Conservation (phyloP, 2,888 invertebrate genomes). For the Drosophila mimica region DNA sequence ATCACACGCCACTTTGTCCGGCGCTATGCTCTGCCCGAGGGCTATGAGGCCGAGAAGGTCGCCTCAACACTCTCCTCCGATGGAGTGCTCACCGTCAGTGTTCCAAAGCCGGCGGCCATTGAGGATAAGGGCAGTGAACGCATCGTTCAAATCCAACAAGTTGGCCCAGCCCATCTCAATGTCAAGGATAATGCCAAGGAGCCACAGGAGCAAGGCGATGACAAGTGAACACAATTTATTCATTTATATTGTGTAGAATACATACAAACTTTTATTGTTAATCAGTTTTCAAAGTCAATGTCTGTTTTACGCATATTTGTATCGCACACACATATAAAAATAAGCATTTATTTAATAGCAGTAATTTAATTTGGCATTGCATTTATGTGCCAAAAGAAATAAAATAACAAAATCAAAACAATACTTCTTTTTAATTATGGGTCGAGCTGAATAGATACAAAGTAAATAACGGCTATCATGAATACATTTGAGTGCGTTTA, state of each 20-base stretch:
- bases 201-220: constrained; percentile 40
- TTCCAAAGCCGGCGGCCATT: constrained; percentile 86
- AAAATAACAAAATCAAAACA: constrained; percentile 1
- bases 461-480: not conserved
- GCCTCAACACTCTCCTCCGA: constrained; percentile 92
- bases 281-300: constrained; percentile 52
- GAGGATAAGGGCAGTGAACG: constrained; percentile 85
- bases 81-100: constrained; percentile 91
- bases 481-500: not conserved
- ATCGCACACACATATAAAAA: constrained; percentile 2
- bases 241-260: constrained; percentile 25
- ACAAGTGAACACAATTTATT: constrained; percentile 34
- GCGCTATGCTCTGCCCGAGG: constrained; percentile 89
- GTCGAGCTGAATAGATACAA: not conserved
- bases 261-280: constrained; percentile 14
- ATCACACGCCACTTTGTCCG: constrained; percentile 93
- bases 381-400: constrained; percentile 14
- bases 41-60: constrained; percentile 89
- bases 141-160: constrained; percentile 87
- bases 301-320: constrained; percentile 52
- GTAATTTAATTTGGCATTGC: not conserved
- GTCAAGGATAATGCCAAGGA: constrained; percentile 72
- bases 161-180: constrained; percentile 86
- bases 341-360: constrained; percentile 7
- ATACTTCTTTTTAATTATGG: not conserved